Conservation (phyloP, 2,797 vertebrate species). For the Sparus aurata region DNA sequence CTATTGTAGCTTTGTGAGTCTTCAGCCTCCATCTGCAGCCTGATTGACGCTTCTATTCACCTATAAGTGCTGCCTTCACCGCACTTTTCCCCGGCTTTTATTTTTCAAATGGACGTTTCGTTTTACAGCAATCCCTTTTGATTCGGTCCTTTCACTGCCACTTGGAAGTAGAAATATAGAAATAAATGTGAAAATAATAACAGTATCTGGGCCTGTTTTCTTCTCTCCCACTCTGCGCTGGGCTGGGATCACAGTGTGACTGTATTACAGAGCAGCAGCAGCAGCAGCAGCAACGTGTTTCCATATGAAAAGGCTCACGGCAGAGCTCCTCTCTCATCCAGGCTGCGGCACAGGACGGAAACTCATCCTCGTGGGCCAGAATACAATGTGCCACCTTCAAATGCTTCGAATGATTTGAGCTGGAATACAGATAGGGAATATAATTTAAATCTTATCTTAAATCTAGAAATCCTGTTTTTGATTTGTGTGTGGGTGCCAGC, state of each 20-base stretch:
- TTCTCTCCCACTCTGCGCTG: conserved; percentile 40
- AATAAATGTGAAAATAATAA: conserved; percentile 86
- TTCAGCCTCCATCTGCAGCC: conserved; percentile 80
- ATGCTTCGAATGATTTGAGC: conserved; percentile 40
- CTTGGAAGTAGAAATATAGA: conserved; percentile 90
- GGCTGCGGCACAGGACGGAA: neutral
- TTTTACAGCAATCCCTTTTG: conserved; percentile 87
- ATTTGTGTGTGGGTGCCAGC: conserved; percentile 24
- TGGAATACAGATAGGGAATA: conserved; percentile 25
- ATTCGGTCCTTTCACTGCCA: conserved; percentile 81
- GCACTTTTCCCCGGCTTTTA: conserved; percentile 90
- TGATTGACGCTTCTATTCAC: conserved; percentile 91
- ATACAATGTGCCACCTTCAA: conserved; percentile 43
- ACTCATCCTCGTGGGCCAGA: conserved; percentile 10
- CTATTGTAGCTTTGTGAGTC: conserved; percentile 78
- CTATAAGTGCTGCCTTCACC: conserved; percentile 89
- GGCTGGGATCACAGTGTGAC: conserved; percentile 90
- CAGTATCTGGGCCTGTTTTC: conserved; percentile 83
- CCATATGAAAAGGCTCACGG: conserved; percentile 91
- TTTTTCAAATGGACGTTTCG: conserved; percentile 89
- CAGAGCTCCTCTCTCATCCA: conserved; percentile 89
- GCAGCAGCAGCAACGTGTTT: conserved; percentile 89
- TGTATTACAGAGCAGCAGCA: conserved; percentile 85
- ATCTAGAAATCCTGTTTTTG: conserved; percentile 39
- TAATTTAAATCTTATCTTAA: conserved; percentile 44